Conservation (phyloP, 2,888 invertebrate species). For the Lithophane socia region DNA sequence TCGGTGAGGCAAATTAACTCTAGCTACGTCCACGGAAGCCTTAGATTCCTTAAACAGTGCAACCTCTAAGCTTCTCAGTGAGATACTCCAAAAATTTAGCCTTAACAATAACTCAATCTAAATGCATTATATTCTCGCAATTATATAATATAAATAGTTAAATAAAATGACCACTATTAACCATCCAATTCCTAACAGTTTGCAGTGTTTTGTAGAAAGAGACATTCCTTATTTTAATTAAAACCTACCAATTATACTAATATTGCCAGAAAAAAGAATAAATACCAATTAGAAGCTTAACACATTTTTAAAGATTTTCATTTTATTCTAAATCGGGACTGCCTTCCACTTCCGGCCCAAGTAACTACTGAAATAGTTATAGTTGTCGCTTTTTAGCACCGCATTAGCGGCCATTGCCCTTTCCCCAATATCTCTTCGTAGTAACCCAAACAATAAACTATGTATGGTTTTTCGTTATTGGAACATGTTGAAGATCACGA, state of each 20-base stretch:
- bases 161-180: slow-evolving; percentile 63
- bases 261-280: slow-evolving; percentile 37
- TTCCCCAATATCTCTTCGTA: too few species aligned
- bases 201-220: slow-evolving; percentile 58
- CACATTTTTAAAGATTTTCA: not conserved
- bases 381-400: too few species aligned
- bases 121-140: slow-evolving; percentile 69
- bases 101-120: slow-evolving; percentile 71
- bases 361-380: not conserved
- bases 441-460: too few species aligned
- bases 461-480: too few species aligned
- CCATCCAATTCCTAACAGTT: slow-evolving; percentile 62
- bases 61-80: slow-evolving; percentile 41
- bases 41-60: not conserved
- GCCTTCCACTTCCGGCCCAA: not conserved
- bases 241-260: slow-evolving; percentile 47
- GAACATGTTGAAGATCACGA: too few species aligned
- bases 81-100: slow-evolving; percentile 40
- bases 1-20: not conserved
- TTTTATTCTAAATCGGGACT: not conserved
- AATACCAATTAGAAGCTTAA: not conserved
- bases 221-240: slow-evolving; percentile 17
- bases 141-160: slow-evolving; percentile 63
- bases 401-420: too few species aligned
- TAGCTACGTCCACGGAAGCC: slow-evolving; percentile 21